phyloP scores from a whole-genome alignment of 64 coral and sea anemone genomes.

The Hydrozoanthus tunicans region DNA sequence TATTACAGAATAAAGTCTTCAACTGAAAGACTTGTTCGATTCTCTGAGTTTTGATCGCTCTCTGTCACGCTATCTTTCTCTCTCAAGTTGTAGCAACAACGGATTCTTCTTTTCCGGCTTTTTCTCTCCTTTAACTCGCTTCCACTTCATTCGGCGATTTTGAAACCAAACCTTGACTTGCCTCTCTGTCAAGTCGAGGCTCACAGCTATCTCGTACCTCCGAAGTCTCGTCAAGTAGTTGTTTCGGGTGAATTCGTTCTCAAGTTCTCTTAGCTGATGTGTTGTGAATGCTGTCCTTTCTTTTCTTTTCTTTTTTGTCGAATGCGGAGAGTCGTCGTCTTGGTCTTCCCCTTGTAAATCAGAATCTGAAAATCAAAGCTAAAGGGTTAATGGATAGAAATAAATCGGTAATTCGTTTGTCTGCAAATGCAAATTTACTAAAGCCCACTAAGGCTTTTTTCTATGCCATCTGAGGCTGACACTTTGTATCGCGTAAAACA shows the following conservation, averaged over 20 bases:
- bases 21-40: not conserved
- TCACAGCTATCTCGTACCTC: slow-evolving; percentile 59
- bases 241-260: slow-evolving; percentile 50
- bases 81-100: slow-evolving; percentile 59
- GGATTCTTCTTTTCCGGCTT: slow-evolving; percentile 56
- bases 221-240: slow-evolving; percentile 56
- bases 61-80: slow-evolving; percentile 43
- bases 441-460: too few species aligned
- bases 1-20: not conserved
- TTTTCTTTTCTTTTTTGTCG: slow-evolving; percentile 55
- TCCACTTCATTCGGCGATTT: slow-evolving; percentile 63
- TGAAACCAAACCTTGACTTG: slow-evolving; percentile 61
- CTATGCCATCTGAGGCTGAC: too few species aligned
- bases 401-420: not conserved
- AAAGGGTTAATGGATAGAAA: not conserved
- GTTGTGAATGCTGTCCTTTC: slow-evolving; percentile 56
- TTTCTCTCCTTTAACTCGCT: slow-evolving; percentile 55
- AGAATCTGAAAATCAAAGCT: not conserved
- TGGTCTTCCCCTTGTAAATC: slow-evolving; percentile 51
- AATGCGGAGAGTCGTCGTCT: slow-evolving; percentile 10
- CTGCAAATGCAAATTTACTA: not conserved
- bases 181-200: slow-evolving; percentile 60
- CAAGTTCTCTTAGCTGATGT: slow-evolving; percentile 47
- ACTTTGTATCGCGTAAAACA: too few species aligned
- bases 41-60: slow-evolving; percentile 36